A percentile compares a stretch with the other conserved stretches of the same genome.
These are phyloP conservation scores for Anolis carolinensis DNA, from an alignment of 2,113 vertebrate species.

Conservation along the genomic window DNA sequence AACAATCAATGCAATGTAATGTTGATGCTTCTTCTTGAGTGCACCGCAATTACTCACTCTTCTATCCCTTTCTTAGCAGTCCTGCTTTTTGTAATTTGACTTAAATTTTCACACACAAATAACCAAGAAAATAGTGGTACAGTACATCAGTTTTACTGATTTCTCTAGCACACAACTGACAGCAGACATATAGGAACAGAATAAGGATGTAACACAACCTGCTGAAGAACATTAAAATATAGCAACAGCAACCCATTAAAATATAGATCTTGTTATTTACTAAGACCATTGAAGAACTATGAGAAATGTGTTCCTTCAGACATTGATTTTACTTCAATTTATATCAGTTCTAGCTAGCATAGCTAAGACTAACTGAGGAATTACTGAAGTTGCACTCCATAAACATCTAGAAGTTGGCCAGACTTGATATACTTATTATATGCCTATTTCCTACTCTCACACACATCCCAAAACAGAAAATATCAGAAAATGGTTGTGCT, in stretches of 20 bases:
- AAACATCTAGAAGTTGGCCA: no score
- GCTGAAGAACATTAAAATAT: background rate
- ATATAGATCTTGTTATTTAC: background rate
- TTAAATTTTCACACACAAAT: background rate
- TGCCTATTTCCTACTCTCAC: no score
- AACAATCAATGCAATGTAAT: conserved; percentile 41
- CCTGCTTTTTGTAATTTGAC: conserved; percentile 14
- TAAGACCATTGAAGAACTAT: background rate
- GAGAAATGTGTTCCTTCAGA: background rate
- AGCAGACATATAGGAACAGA: background rate
- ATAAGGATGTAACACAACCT: background rate
- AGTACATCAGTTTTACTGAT: conserved; percentile 6
- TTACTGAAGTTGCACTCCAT: no score
- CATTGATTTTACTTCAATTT: no score
- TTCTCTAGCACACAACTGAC: conserved; percentile 13
- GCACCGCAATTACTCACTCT: conserved; percentile 10
- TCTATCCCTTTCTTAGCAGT: conserved; percentile 36
- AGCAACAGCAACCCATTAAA: background rate
- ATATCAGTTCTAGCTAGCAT: no score
- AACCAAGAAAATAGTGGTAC: background rate
- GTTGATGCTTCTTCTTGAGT: conserved; percentile 41
- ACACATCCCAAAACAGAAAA: no score
- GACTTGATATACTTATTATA: no score
- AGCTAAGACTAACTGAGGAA: no score
- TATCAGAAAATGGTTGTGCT: no score